Evolutionary conservation across 2,113 vertebrate species (phyloP).

Genomic region (Pachyramphus minor): DNA sequence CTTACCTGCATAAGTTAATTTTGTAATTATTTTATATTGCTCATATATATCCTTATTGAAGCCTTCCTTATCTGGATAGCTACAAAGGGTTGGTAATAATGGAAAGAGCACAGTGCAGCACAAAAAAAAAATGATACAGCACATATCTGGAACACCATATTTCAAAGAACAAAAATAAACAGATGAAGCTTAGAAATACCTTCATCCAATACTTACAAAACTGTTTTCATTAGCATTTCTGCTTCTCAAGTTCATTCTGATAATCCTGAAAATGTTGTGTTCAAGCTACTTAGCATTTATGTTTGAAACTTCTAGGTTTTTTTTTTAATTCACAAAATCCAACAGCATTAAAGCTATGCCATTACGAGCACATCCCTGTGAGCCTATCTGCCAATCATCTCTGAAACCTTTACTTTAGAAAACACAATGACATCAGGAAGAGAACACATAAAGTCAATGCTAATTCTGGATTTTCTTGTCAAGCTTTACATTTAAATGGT

Average conservation of each 20-base stretch:
- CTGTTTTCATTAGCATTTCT: not conserved
- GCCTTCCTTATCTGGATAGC: not conserved
- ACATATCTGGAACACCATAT: not conserved
- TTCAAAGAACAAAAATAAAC: constrained; percentile 17
- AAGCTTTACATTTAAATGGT: not conserved
- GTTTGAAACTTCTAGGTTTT: not conserved
- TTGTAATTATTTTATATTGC: not conserved
- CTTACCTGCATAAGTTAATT: not conserved
- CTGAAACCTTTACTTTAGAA: not conserved
- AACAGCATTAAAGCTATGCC: not conserved
- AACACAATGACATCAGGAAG: not conserved
- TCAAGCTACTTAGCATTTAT: not conserved
- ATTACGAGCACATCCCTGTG: not conserved
- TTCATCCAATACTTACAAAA: not conserved
- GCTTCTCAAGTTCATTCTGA: not conserved
- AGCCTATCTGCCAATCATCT: not conserved
- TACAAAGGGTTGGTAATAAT: not conserved
- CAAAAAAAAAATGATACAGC: not conserved
- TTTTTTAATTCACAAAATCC: not conserved
- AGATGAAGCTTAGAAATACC: not conserved
- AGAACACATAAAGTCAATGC: not conserved
- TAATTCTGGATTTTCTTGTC: not conserved
- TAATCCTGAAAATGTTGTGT: not conserved
- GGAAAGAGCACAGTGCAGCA: not conserved
- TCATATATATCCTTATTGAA: not conserved